A percentile compares a stretch with the other conserved stretches of the same genome.
phyloP scores from a whole-genome alignment of 1,140 invertebrate species.

The Drosophila santomea region DNA sequence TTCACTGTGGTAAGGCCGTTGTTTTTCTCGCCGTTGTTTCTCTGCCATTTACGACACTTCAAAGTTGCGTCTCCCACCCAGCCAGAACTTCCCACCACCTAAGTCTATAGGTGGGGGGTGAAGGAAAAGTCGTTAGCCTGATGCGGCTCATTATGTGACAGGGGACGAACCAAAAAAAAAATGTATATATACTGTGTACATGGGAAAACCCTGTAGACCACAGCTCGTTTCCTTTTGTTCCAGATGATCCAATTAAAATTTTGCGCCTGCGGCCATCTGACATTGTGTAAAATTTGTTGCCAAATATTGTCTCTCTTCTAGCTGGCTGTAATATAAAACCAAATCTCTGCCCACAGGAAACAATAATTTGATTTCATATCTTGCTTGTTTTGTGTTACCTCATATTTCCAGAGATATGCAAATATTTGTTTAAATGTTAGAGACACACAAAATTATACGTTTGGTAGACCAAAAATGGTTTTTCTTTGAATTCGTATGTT shows the following conservation, averaged over 20 bases:
- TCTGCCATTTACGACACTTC: slow-evolving; percentile 74
- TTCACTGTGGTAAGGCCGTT: slow-evolving; percentile 21
- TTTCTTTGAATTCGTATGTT: background rate
- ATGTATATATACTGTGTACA: background rate
- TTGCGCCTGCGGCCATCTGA: slow-evolving; percentile 40
- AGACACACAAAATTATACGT: slow-evolving; percentile 20
- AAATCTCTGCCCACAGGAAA: slow-evolving; percentile 43
- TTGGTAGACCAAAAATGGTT: slow-evolving; percentile 2
- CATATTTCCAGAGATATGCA: slow-evolving; percentile 22
- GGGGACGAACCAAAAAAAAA: slow-evolving; percentile 5
- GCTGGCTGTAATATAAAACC: slow-evolving; percentile 41
- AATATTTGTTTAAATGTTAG: slow-evolving; percentile 30
- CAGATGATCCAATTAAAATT: slow-evolving; percentile 75
- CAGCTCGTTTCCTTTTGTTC: slow-evolving; percentile 32
- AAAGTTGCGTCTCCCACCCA: slow-evolving; percentile 23
- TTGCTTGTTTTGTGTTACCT: slow-evolving; percentile 14
- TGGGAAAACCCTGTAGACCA: slow-evolving; percentile 29
- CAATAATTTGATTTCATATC: slow-evolving; percentile 54
- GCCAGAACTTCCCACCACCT: slow-evolving; percentile 1
- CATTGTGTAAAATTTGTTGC: slow-evolving; percentile 44
- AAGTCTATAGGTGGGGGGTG: slow-evolving; percentile 38
- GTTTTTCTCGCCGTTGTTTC: slow-evolving; percentile 41
- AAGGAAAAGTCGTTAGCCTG: slow-evolving; percentile 55
- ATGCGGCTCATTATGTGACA: slow-evolving; percentile 67
- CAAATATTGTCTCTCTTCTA: slow-evolving; percentile 44